Conservation (phyloP, 2,113 vertebrate species). For the Pipa parva region DNA sequence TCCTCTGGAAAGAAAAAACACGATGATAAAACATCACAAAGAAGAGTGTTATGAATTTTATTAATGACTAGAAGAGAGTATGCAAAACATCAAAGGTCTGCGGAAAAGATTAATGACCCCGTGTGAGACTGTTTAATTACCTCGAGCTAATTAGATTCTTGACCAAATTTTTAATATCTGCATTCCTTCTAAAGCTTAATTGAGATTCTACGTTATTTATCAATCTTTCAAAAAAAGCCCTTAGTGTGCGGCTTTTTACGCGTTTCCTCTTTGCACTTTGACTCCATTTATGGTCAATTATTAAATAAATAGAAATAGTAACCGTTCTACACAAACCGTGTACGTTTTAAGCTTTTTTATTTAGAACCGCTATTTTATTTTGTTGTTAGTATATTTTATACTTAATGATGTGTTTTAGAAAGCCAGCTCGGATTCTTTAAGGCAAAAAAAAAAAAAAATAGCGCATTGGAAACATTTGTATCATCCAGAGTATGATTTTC, state of each 20-base stretch:
- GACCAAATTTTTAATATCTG: conserved; percentile 99
- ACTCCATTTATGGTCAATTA: conserved; percentile 82
- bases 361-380: conserved; percentile 72
- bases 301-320: conserved; percentile 77
- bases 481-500: conserved; percentile 63
- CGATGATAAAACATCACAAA: conserved; percentile 97
- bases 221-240: conserved; percentile 92
- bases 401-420: conserved; percentile 78
- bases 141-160: conserved; percentile 99
- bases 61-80: conserved; percentile 99
- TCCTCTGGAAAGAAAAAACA: conserved; percentile 73
- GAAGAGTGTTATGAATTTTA: conserved; percentile 99
- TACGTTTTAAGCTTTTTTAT: conserved; percentile 71
- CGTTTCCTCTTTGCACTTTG: conserved; percentile 66
- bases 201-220: conserved; percentile 99
- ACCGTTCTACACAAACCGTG: conserved; percentile 64
- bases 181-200: conserved; percentile 92
- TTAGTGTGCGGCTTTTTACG: conserved; percentile 73
- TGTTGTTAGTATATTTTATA: conserved; percentile 64
- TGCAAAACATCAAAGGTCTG: conserved; percentile 99
- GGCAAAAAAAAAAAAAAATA: conserved; percentile 78
- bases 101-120: conserved; percentile 99
- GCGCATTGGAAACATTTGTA: conserved; percentile 74
- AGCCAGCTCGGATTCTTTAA: conserved; percentile 76
- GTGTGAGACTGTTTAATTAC: conserved; percentile 99